Evolutionary conservation across 2,113 vertebrate genomes (phyloP), one percentile per base, ranked within the genome.

Genomic region (Chunga burmeisteri): DNA sequence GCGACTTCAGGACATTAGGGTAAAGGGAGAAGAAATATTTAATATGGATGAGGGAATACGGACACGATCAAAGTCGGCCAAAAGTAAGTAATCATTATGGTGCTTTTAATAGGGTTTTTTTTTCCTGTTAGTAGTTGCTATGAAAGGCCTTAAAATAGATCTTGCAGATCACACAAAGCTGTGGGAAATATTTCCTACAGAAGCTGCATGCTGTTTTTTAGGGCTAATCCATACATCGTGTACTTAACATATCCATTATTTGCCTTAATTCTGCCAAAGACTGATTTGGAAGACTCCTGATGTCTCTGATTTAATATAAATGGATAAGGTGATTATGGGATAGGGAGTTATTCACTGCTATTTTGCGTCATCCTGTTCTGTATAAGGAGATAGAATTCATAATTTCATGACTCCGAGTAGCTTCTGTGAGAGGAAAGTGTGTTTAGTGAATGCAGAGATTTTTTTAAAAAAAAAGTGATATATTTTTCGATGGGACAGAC

Each of bases 11-110:
- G 99, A 99, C 93, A 99, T 99, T 7, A 97, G 99, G 53, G 99
- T 99, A 63, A 99, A 99, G 96, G 99, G 99, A 56, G 99, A 99
- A 82, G 99, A 99, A 96, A 99, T 99, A 96, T 99, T 98, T 97
- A 97, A 96, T 73, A 97, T 98, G 42, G 99, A 99, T 7, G 99
- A 99, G 73, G 99, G 99, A 92, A 99, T 99, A 96, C 99, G 99
- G 32, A 99, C 99, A 14, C 99, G 99, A 71, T 99, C 99, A 29
- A 99, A 99, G 96, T 96, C 99, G 1, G 99, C 99, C 96, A 99
- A 99, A 96, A 99, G 99, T 99, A 96, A 98, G 98, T 88, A 40
- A 22, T 59, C 1, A 2, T 47, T 81, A 63, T 90, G 36, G 50
- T 92, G 32, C 1, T 23, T 78, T 34, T 18, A 53, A 17, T 5